Base-by-base conservation (phyloP, 2,113 vertebrate genomes). In the Polypterus bichir region DNA sequence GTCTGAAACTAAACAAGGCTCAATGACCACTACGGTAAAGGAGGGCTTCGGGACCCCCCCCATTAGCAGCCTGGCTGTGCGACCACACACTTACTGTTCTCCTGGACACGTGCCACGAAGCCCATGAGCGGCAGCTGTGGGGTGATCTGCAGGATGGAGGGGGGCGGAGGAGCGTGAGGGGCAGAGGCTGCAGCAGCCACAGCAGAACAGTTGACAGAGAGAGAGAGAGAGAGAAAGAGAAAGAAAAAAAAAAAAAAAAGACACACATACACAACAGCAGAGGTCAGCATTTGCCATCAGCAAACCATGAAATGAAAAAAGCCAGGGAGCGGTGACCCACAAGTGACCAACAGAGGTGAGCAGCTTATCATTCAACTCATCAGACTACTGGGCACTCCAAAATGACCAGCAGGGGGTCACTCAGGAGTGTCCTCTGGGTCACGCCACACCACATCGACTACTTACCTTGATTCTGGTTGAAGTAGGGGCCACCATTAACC, bases 81-180 rank as follows among this genome's bases (percentile, higher is more conserved):
- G 53, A 11, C 27, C 27, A 27, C 27, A 79, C 80, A 97, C 96
- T 97, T 97, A 97, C 96, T 99, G 75, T 93, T 98, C 90, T 99
- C 96, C 89, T 99, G 96, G 80, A 99, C 96, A 78, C 94, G 91
- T 83, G 96, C 96, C 89, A 95, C 96, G 89, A 99, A 99, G 87
- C 96, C 96, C 96, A 97, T 98, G 86, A 98, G 87, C 11, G 96
- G 96, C 78, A 99, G 92, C 92, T 99, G 96, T 68, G 96, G 94
- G 77, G 96, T 97, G 87, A 97, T 92, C 90, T 98, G 96, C 83
- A 95, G 90, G 71, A 97, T 91, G 82, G 94, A 92, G 69, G 95
- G 95, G 84, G 95, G 95, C 79, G 93, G 95, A 81, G 93, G 95
- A 75, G 92, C 94, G 74, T 90, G 88, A 62, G 92, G 89, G 80